Evolutionary conservation across 2,797 vertebrate genomes (phyloP).

Genomic region (Coregonus sp.): DNA sequence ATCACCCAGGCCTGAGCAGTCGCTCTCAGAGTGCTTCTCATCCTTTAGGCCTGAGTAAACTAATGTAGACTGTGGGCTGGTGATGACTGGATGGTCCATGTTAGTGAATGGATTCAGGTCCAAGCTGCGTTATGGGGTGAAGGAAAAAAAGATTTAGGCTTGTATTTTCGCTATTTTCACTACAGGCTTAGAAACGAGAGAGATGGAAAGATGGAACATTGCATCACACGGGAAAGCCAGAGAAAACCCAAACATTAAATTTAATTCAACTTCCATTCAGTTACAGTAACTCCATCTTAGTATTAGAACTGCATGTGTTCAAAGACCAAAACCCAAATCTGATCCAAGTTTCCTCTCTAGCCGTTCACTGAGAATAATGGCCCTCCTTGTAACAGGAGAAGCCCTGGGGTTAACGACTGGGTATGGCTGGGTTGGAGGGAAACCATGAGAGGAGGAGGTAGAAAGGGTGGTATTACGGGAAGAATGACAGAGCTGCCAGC

Average conservation of each 20-base stretch:
- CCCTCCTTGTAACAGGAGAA: slow-evolving; percentile 67
- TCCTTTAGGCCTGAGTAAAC: slow-evolving; percentile 44
- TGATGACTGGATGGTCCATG: slow-evolving; percentile 19
- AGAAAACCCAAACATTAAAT: slow-evolving; percentile 51
- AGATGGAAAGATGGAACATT: slow-evolving; percentile 55
- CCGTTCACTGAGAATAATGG: slow-evolving; percentile 71
- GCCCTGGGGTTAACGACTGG: slow-evolving; percentile 57
- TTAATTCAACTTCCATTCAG: slow-evolving; percentile 53
- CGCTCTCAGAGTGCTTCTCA: slow-evolving; percentile 54
- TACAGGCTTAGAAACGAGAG: slow-evolving; percentile 43
- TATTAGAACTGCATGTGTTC: slow-evolving; percentile 50
- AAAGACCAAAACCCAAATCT: slow-evolving; percentile 8
- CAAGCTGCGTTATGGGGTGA: slow-evolving; percentile 42
- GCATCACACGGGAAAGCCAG: slow-evolving; percentile 57
- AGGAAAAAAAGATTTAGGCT: slow-evolving; percentile 33
- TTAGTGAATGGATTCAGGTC: slow-evolving; percentile 15
- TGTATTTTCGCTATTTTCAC: slow-evolving; percentile 27
- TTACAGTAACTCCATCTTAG: slow-evolving; percentile 50
- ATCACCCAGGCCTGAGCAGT: slow-evolving; percentile 62
- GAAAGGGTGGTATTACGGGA: slow-evolving; percentile 15
- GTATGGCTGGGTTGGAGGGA: slow-evolving; percentile 64
- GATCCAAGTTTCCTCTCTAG: slow-evolving; percentile 71
- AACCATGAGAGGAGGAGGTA: slow-evolving; percentile 67
- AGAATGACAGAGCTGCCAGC: slow-evolving; percentile 70
- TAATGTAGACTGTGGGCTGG: slow-evolving; percentile 52